These are phyloP conservation scores for Lucilia cuprina DNA, from an alignment of 1,140 invertebrate genomes.

Conservation along the genomic window DNA sequence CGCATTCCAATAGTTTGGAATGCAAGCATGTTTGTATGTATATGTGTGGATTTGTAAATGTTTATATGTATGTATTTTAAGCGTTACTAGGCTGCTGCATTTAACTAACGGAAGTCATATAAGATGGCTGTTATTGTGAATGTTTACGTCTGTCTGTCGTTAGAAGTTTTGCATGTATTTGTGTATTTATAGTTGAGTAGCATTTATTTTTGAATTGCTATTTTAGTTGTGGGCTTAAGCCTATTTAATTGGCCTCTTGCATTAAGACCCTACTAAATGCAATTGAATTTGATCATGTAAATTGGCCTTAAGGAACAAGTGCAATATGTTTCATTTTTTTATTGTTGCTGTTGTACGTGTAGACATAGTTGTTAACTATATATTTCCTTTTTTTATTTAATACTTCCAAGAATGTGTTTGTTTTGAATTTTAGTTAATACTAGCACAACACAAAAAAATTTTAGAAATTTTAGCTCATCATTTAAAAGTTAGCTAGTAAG, in stretches of 20 bases:
- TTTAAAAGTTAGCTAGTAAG: too few species aligned
- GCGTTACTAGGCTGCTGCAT: background rate
- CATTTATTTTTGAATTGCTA: conserved; percentile 6
- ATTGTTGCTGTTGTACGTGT: too few species aligned
- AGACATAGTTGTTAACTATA: too few species aligned
- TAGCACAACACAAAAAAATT: too few species aligned
- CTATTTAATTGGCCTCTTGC: conserved; percentile 36
- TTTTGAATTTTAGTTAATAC: too few species aligned
- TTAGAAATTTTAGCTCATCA: too few species aligned
- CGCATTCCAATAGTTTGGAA: background rate
- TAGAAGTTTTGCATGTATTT: background rate
- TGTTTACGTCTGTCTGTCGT: background rate
- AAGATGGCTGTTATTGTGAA: background rate
- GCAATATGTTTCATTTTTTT: background rate
- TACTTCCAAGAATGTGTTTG: too few species aligned
- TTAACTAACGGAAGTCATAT: conserved; percentile 1
- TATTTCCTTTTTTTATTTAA: too few species aligned
- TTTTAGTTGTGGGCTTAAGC: conserved; percentile 28
- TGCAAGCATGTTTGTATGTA: background rate
- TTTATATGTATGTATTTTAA: too few species aligned
- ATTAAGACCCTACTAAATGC: conserved; percentile 35
- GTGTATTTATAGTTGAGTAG: conserved; percentile 10
- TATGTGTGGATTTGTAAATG: background rate
- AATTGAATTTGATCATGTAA: conserved; percentile 38
- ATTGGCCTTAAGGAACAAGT: conserved; percentile 31